phyloP scores from a whole-genome alignment of 2,888 invertebrate species.

The Dicranocentrus wangi region DNA sequence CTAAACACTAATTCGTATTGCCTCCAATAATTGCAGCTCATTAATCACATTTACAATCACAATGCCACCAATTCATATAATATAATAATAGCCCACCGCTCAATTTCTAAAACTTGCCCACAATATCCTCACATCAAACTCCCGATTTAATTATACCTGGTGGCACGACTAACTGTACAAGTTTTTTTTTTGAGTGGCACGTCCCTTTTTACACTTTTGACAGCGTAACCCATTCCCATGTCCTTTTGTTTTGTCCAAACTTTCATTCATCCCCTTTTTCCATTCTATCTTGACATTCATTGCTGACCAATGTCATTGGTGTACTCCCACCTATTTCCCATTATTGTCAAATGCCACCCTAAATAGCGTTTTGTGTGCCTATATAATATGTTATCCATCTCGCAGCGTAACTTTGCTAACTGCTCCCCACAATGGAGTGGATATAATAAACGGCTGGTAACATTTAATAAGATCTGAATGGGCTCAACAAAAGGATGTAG shows the following conservation, averaged over 20 bases:
- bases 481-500: background rate
- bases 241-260: background rate
- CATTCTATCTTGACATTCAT: background rate
- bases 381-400: background rate
- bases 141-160: too few species aligned
- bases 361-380: background rate
- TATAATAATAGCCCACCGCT: background rate
- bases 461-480: background rate
- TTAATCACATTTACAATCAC: too few species aligned
- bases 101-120: background rate
- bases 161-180: background rate
- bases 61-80: background rate
- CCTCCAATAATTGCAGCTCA: too few species aligned
- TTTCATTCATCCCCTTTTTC: background rate
- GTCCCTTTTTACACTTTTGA: background rate
- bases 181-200: background rate
- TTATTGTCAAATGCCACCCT: background rate
- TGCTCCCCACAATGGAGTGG: background rate
- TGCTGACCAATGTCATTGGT: slow-evolving; percentile 14
- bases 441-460: too few species aligned
- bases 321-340: background rate
- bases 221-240: background rate
- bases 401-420: background rate
- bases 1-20: too few species aligned
- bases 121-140: too few species aligned